Base-by-base conservation (phyloP, 2,113 vertebrate species). In the Falco punctatus region DNA sequence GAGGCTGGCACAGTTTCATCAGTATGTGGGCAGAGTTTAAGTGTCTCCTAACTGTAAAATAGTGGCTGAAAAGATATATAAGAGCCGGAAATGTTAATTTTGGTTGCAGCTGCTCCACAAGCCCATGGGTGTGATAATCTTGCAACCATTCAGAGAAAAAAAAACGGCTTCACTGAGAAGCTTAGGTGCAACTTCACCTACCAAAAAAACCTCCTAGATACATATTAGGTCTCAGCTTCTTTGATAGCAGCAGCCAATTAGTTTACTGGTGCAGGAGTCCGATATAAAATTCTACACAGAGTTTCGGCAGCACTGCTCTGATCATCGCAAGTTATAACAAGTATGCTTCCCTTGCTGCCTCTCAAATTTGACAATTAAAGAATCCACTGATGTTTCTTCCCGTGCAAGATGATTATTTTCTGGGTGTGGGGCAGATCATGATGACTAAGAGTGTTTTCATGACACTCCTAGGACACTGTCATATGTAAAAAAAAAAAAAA, bases 361-460 rank as follows among this genome's bases (percentile, higher is more conserved):
- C 75, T 81, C 59, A 65, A 13, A 65, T 22, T 24, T 46, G 48
- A 35, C 64, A 64, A 92, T 92, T 96, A 92, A 89, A 94, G 90
- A 92, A 84, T 42, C n/a, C 80, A 73, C 27, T 88, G 90, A 81
- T 62, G 62, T 89, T 94, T 38, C 62, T 93, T 92, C 73, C 67
- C 57, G 65, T 82, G 81, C 80, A 89, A 27, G 70, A 58, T 10
- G 13, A 90, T 93, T 92, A 83, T 91, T 90, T 95, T 70, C 71
- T 97, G 92, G 96, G 94, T 52, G 92, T 96, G 92, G 93, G 59
- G 48, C 69, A 81, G 64, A 82, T 40, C 64, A 42, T 0, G 7
- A 79, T 93, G 86, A 97, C 86, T 86, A 93, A 86, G 72, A 84
- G 32, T 38, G 15, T 73, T 96, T 92, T 94, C 8, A 44, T 7